A percentile compares a stretch with the other conserved stretches of the same genome.
Conservation (phyloP, 1,140 invertebrate genomes). For the Anagrus nilaparvatae region DNA sequence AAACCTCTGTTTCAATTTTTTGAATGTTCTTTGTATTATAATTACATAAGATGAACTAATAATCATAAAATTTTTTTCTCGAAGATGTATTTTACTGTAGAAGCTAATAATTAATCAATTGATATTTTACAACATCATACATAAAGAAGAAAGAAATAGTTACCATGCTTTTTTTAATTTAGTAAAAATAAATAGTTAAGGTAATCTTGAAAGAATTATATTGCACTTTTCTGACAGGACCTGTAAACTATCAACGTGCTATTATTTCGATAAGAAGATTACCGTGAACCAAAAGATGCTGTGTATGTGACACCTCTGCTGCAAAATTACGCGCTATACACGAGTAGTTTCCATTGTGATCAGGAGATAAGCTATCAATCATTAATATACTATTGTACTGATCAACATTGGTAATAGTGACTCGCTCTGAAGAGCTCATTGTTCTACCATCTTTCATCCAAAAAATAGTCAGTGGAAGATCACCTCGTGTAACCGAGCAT, state of each 20-base stretch:
- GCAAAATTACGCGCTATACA: constrained; percentile 63
- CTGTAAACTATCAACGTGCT: no score
- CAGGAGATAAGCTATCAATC: constrained; percentile 64
- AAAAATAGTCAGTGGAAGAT: constrained; percentile 61
- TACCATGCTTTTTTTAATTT: no score
- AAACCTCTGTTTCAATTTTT: no score
- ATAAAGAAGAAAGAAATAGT: no score
- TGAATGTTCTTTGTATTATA: no score
- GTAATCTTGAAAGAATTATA: neutral
- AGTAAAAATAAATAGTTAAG: constrained; percentile 17
- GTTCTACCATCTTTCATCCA: constrained; percentile 67
- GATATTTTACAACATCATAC: no score
- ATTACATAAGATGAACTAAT: no score
- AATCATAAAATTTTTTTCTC: no score
- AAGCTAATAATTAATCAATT: no score
- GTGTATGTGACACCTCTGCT: constrained; percentile 61
- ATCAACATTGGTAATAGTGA: constrained; percentile 61
- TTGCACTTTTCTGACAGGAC: no score
- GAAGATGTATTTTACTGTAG: no score
- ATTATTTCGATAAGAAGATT: constrained; percentile 52
- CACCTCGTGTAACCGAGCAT: constrained; percentile 68
- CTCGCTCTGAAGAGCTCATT: constrained; percentile 50
- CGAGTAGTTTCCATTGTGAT: constrained; percentile 68
- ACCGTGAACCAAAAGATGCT: constrained; percentile 72
- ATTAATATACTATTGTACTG: constrained; percentile 69